phyloP scores from a whole-genome alignment of 2,888 invertebrate species.

The Torymus auratus region DNA sequence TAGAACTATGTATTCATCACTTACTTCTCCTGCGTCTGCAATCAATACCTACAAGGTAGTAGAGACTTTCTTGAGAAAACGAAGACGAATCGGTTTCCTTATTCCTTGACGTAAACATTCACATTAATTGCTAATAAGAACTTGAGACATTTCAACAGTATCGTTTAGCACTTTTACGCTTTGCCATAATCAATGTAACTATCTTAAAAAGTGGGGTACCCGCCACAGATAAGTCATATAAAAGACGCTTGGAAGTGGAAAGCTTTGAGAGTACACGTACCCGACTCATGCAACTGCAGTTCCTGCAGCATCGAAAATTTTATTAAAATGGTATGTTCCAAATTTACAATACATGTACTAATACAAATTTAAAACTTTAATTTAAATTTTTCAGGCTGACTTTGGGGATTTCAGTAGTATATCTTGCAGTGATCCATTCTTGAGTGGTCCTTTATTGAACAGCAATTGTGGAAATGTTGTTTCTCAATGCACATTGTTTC shows the following conservation, averaged over 20 bases:
- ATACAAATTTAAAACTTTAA: neutral
- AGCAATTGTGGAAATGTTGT: conserved; percentile 61
- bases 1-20: conserved; percentile 3
- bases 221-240: conserved; percentile 37
- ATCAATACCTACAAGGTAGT: neutral
- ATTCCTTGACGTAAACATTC: neutral
- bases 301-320: neutral
- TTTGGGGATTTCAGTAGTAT: neutral
- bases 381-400: conserved; percentile 7
- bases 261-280: neutral
- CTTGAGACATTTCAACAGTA: too few relatives aligned
- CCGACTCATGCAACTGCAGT: neutral
- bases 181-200: neutral
- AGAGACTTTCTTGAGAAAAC: neutral
- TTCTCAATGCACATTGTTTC: conserved; percentile 57
- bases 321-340: conserved; percentile 18
- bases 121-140: too few relatives aligned
- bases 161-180: neutral
- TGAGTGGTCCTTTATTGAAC: conserved; percentile 63
- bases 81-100: neutral
- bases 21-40: conserved; percentile 7
- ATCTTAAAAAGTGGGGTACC: conserved; percentile 30
- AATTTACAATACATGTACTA: neutral
- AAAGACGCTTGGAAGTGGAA: conserved; percentile 31
- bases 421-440: conserved; percentile 56